A percentile compares a stretch with the other conserved stretches of the same genome.
phyloP scores from a whole-genome alignment of 2,888 invertebrate species.

The Agrotis segetum region DNA sequence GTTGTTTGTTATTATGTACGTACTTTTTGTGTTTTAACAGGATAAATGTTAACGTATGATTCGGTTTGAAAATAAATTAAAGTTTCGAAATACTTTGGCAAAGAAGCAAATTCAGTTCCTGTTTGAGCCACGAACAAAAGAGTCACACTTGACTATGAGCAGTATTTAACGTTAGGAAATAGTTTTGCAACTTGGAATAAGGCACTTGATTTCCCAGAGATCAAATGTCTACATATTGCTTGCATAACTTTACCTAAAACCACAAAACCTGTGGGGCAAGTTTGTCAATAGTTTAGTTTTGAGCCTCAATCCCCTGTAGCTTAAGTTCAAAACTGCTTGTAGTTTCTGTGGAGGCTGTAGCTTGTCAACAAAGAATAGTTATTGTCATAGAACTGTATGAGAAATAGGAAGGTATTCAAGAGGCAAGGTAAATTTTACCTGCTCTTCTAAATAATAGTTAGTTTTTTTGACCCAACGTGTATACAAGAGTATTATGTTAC shows the following conservation, averaged over 20 bases:
- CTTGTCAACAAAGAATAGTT: slow-evolving; percentile 70
- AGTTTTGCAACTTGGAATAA: slow-evolving; percentile 40
- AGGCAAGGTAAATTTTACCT: slow-evolving; percentile 84
- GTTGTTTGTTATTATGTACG: slow-evolving; percentile 62
- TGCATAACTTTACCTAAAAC: slow-evolving; percentile 55
- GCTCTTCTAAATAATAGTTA: slow-evolving; percentile 78
- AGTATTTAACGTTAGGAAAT: slow-evolving; percentile 19
- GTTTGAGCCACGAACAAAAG: slow-evolving; percentile 20
- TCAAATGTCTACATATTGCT: slow-evolving; percentile 48
- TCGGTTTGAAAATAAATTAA: slow-evolving; percentile 59
- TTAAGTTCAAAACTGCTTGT: slow-evolving; percentile 45
- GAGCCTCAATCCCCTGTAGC: background rate
- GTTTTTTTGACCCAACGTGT: slow-evolving; percentile 71
- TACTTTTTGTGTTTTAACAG: slow-evolving; percentile 66
- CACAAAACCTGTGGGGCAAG: slow-evolving; percentile 42
- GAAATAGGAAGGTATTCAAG: slow-evolving; percentile 73
- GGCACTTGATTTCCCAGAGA: slow-evolving; percentile 40
- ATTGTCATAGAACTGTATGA: slow-evolving; percentile 71
- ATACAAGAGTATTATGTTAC: slow-evolving; percentile 73
- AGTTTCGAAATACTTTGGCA: slow-evolving; percentile 21
- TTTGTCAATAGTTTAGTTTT: slow-evolving; percentile 4
- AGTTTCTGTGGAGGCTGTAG: slow-evolving; percentile 44
- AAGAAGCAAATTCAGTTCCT: slow-evolving; percentile 12
- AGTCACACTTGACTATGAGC: background rate
- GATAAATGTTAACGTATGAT: slow-evolving; percentile 66